These are phyloP conservation scores for Polypedilum vanderplanki DNA, from an alignment of 1,140 invertebrate species.

Conservation along the genomic window DNA sequence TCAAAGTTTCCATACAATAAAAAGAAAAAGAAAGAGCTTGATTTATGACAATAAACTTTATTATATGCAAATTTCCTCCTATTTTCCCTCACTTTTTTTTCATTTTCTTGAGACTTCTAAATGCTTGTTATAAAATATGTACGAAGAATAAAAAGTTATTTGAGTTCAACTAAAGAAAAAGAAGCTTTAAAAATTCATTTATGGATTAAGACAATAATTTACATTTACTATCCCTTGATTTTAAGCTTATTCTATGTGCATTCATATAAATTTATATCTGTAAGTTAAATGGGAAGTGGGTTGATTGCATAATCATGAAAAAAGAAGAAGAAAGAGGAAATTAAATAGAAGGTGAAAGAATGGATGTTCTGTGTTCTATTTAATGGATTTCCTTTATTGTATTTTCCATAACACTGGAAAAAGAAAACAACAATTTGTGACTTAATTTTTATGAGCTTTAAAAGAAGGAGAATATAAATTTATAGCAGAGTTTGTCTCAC, in stretches of 20 bases:
- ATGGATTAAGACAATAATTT: too few species aligned
- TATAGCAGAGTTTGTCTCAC: too few species aligned
- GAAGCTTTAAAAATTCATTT: neutral
- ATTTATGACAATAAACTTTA: conserved; percentile 23
- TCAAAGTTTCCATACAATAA: too few species aligned
- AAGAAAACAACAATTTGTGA: neutral
- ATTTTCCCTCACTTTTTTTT: conserved; percentile 3
- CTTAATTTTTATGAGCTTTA: conserved; percentile 19
- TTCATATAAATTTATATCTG: neutral
- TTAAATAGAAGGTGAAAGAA: conserved; percentile 1
- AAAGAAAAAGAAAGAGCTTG: neutral
- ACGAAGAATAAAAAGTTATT: neutral
- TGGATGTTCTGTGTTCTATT: neutral
- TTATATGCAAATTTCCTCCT: conserved; percentile 28
- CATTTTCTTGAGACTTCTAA: neutral
- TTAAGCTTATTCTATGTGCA: too few species aligned
- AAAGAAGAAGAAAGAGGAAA: neutral
- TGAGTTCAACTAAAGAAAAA: neutral
- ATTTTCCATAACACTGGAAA: conserved; percentile 5
- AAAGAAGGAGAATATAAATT: neutral
- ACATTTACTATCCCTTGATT: too few species aligned
- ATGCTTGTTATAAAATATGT: conserved; percentile 4
- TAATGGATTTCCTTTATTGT: conserved; percentile 11
- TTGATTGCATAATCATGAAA: conserved; percentile 23
- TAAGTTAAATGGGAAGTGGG: conserved; percentile 25